Conservation (phyloP, 2,888 invertebrate genomes). For the Trichopoda pennipes region DNA sequence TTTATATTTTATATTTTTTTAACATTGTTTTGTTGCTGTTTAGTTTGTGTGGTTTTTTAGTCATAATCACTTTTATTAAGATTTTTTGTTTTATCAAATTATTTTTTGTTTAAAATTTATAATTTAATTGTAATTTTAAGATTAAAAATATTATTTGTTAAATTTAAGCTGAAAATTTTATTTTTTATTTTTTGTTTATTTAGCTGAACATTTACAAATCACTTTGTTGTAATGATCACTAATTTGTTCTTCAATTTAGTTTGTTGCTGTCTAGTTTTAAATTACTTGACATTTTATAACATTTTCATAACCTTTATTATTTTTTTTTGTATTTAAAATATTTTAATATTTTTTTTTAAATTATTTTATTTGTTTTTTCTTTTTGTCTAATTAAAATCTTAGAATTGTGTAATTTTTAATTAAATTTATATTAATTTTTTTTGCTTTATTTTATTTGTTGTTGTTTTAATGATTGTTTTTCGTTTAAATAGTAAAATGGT, state of each 20-base stretch:
- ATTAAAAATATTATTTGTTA: conserved; percentile 56
- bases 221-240: conserved; percentile 39
- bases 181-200: conserved; percentile 2
- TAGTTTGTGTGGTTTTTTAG: background rate
- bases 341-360: conserved; percentile 31
- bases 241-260: conserved; percentile 29
- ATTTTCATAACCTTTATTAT: background rate
- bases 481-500: conserved; percentile 48
- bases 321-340: conserved; percentile 48
- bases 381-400: conserved; percentile 60
- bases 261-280: conserved; percentile 18
- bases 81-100: conserved; percentile 10
- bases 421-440: conserved; percentile 35
- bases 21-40: conserved; percentile 13
- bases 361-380: conserved; percentile 42
- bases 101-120: background rate
- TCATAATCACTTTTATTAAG: conserved; percentile 9
- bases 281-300: conserved; percentile 6
- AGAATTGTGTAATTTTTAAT: conserved; percentile 42
- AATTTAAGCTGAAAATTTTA: conserved; percentile 34
- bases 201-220: conserved; percentile 60
- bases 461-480: conserved; percentile 58
- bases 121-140: conserved; percentile 50
- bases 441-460: conserved; percentile 8
- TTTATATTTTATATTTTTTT: conserved; percentile 4